Conservation (phyloP, 2,888 invertebrate genomes). For the Candidula unifasciata region DNA sequence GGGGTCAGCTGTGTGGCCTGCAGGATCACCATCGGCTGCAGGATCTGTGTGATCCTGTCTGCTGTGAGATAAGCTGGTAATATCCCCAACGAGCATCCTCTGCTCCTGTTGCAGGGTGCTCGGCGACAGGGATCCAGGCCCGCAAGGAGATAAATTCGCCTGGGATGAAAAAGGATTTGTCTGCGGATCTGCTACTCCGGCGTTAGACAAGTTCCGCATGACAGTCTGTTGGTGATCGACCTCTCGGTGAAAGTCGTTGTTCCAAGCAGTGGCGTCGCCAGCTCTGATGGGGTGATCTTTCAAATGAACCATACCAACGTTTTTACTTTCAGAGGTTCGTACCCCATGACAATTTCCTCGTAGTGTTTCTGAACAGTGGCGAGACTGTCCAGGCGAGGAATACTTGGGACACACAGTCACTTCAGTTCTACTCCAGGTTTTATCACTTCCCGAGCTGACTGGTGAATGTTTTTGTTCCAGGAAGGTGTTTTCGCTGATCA, state of each 20-base stretch:
- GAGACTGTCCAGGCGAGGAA: too few species aligned
- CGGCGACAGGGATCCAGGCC: not conserved
- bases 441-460: not conserved
- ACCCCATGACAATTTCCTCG: not conserved
- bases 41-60: not conserved
- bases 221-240: not conserved
- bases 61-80: not conserved
- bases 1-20: not conserved
- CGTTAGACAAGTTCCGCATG: not conserved
- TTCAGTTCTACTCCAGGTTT: too few species aligned
- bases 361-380: too few species aligned
- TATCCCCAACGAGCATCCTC: slow-evolving; percentile 24
- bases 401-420: not conserved
- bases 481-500: not conserved
- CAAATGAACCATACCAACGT: not conserved
- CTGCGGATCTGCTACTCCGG: not conserved
- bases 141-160: too few species aligned
- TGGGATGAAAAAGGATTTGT: not conserved
- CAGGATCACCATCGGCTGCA: not conserved
- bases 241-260: not conserved
- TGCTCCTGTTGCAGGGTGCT: not conserved
- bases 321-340: not conserved
- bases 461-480: not conserved
- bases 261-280: not conserved
- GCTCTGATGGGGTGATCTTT: not conserved